A percentile compares a stretch with the other conserved stretches of the same genome.
Conservation (phyloP, 2,888 invertebrate species). For the Caenorhabditis wallacei region DNA sequence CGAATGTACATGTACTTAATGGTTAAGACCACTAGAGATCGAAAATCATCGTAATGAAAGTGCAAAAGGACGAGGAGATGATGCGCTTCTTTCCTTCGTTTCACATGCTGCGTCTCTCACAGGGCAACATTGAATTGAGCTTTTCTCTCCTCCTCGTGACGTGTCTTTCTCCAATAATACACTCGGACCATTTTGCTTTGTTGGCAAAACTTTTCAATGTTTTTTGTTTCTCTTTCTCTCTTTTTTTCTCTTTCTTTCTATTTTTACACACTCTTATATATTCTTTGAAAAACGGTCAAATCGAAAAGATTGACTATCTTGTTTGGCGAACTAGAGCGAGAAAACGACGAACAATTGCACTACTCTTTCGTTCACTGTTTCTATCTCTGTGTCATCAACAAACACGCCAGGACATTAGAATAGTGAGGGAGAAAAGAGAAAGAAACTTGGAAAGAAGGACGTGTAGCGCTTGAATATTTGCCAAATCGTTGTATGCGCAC, state of each 20-base stretch:
- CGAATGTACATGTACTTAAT: constrained; percentile 21
- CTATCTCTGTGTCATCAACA: constrained; percentile 43
- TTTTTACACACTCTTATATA: not conserved
- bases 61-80: constrained; percentile 29
- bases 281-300: constrained; percentile 19
- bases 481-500: constrained; percentile 55
- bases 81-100: constrained; percentile 8
- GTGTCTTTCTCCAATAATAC: constrained; percentile 7
- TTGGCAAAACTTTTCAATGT: not conserved
- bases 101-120: constrained; percentile 12
- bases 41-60: constrained; percentile 42
- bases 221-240: not conserved
- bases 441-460: constrained; percentile 35
- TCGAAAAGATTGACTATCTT: constrained; percentile 16
- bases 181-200: constrained; percentile 9
- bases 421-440: constrained; percentile 26
- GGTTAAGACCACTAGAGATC: constrained; percentile 25
- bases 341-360: constrained; percentile 42
- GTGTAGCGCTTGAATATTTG: constrained; percentile 64
- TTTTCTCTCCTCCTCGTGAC: not conserved
- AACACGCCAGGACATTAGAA: constrained; percentile 10
- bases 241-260: constrained; percentile 6
- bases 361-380: constrained; percentile 20
- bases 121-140: not conserved
- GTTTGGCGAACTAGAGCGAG: constrained; percentile 52